Percentiles rank a stretch among this genome's conserved stretches.
phyloP scores from a whole-genome alignment of 2,113 vertebrate species.

The Camarhynchus parvulus region DNA sequence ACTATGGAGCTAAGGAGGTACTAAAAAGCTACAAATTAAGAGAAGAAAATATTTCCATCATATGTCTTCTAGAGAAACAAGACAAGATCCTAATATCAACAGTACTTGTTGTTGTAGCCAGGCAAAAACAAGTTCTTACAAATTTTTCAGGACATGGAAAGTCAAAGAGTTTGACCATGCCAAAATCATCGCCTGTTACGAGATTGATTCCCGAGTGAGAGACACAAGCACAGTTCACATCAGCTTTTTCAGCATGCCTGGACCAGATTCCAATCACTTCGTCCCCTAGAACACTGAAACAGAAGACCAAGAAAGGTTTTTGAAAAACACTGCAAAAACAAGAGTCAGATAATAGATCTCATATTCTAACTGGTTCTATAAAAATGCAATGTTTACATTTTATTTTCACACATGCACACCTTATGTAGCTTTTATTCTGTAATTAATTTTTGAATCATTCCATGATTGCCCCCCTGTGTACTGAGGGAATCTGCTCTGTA shows the following conservation, averaged over 20 bases:
- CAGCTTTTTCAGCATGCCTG: slow-evolving; percentile 92
- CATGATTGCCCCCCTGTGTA: not conserved
- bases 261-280: slow-evolving; percentile 98
- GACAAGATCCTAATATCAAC: not conserved
- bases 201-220: slow-evolving; percentile 97
- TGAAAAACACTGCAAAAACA: not conserved
- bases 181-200: slow-evolving; percentile 96
- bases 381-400: not conserved
- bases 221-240: slow-evolving; percentile 95
- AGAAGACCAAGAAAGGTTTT: slow-evolving; percentile 6
- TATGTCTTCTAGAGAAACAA: not conserved
- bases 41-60: not conserved
- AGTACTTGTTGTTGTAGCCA: not conserved
- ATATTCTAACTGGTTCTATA: not conserved
- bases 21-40: not conserved
- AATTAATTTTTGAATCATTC: not conserved
- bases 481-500: not conserved
- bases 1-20: not conserved
- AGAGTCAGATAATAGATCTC: not conserved
- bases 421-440: not conserved
- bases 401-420: not conserved
- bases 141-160: slow-evolving; percentile 98
- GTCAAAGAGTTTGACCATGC: slow-evolving; percentile 98
- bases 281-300: slow-evolving; percentile 89
- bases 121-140: slow-evolving; percentile 81